Percentiles rank a stretch among this genome's conserved stretches.
phyloP scores from a whole-genome alignment of 2,797 vertebrate genomes.

The Muraenolepis orangiensis region DNA sequence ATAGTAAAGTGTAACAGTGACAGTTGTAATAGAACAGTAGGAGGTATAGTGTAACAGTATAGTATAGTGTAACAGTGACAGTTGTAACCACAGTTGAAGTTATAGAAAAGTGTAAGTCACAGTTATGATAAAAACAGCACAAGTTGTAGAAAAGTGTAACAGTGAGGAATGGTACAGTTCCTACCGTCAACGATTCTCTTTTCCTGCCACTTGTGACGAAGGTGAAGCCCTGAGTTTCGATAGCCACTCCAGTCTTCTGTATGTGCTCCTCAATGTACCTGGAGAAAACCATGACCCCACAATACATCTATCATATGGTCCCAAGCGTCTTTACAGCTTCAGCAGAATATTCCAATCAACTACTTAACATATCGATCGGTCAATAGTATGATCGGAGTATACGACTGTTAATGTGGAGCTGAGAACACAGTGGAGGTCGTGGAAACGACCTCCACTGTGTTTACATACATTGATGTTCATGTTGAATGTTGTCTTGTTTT shows the following conservation, averaged over 20 bases:
- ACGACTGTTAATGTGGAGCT: neutral
- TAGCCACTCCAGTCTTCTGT: conserved; percentile 80
- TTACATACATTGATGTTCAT: neutral
- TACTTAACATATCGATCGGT: neutral
- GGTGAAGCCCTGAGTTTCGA: conserved; percentile 80
- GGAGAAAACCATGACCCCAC: neutral
- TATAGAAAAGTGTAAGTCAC: neutral
- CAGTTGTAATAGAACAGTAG: too few species aligned
- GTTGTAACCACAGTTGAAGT: neutral
- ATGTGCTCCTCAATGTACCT: conserved; percentile 81
- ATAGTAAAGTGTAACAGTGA: too few species aligned
- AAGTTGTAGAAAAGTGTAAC: neutral
- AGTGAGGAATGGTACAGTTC: conserved; percentile 20
- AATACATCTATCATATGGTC: too few species aligned
- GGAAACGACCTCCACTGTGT: too few species aligned
- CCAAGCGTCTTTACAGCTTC: too few species aligned
- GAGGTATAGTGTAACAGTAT: too few species aligned
- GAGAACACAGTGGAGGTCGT: neutral
- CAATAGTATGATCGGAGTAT: neutral
- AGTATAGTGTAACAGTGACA: neutral
- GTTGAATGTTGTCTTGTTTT: neutral
- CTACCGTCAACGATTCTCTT: conserved; percentile 79
- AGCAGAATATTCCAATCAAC: neutral
- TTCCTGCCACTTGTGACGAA: conserved; percentile 80
- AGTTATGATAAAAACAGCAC: neutral